Evolutionary conservation across 2,797 vertebrate genomes (phyloP), one percentile per base, ranked within the genome.

Genomic region (Pteronotus mesoamericanus): DNA sequence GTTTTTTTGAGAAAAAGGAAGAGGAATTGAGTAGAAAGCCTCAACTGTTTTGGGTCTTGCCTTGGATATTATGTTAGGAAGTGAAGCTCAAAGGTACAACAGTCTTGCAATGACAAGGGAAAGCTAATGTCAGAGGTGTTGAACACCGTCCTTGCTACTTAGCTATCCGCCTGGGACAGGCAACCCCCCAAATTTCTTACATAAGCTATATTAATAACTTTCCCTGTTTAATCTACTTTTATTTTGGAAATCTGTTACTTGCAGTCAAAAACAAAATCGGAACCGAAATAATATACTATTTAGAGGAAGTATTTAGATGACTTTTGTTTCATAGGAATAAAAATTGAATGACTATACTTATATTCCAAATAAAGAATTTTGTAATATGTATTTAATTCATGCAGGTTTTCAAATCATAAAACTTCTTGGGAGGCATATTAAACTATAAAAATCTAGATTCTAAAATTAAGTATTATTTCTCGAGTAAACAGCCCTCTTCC

Each of bases 391-490:
- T 92, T 94, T 94, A 96, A 57, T 71, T 88, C n/a, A 89, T 59
- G 29, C 51, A 66, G 32, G 53, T 91, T 96, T 94, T 46, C 26
- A 96, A 97, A 92, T 83, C 94, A 96, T 97, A 96, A 96, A 94
- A 69, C 71, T 89, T 95, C 89, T 94, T 96, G 61, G 88, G 87
- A 94, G 90, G 77, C 88, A 82, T 88, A 93, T 74, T 92, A 91
- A 94, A 48, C 6, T 77, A 72, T 95, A 89, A 95, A 61, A 95
- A 86, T 80, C 26, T 66, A 29, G 55, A 69, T 88, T 92, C 68
- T 92, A 89, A 61, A 90, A 92, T n/a, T 86, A 71, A 57, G 42
- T 74, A 89, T 94, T 94, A 94, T 46, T 94, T 94, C 18, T 82
- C 92, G 16, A 11, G 68, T 93, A 88, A 95, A 91, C 6, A 87